phyloP scores from a whole-genome alignment of 2,113 vertebrate genomes.

The Alectura lathami region DNA sequence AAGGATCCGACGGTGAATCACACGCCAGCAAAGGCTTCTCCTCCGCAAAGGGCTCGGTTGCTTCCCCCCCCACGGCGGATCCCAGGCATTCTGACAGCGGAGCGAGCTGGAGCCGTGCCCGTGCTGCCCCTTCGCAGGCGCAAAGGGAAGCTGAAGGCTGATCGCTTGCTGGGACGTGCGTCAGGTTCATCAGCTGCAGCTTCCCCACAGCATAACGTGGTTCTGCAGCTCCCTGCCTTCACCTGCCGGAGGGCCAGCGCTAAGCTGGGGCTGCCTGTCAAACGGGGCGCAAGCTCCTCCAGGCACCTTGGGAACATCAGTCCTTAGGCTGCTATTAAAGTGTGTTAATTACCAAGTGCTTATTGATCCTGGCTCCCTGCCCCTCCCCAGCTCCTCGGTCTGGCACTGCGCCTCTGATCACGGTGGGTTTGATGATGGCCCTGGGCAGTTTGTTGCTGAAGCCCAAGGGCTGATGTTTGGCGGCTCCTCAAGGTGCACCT shows the following conservation, averaged over 20 bases:
- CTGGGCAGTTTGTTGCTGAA: neutral
- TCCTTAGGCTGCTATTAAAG: conserved; percentile 26
- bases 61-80: neutral
- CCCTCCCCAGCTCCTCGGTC: neutral
- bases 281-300: neutral
- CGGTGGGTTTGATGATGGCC: neutral
- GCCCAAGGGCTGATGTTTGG: neutral
- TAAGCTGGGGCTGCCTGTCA: neutral
- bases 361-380: neutral
- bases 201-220: rapidly evolving
- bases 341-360: conserved; percentile 29
- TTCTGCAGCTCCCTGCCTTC: neutral
- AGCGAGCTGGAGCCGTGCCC: neutral
- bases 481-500: neutral
- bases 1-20: conserved; percentile 24
- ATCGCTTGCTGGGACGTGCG: rapidly evolving
- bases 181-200: neutral
- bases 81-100: neutral
- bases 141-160: neutral
- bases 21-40: conserved; percentile 21
- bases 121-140: neutral
- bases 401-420: neutral
- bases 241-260: neutral
- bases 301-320: conserved; percentile 9
- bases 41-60: neutral